These are phyloP conservation scores for Drosophila kanapiae DNA, from an alignment of 1,140 invertebrate species.

Conservation along the genomic window DNA sequence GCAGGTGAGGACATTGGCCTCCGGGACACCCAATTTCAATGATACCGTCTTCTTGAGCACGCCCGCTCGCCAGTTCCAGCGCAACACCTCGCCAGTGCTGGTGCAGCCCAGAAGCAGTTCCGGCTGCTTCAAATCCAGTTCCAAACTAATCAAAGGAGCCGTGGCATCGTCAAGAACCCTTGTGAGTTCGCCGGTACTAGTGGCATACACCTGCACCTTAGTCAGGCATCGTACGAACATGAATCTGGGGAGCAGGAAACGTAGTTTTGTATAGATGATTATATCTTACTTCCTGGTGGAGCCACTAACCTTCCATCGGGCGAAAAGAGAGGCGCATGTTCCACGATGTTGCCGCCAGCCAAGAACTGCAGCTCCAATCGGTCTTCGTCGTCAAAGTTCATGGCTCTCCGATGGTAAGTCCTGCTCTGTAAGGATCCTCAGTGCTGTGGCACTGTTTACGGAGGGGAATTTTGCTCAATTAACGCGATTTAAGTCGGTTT, in stretches of 20 bases:
- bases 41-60: conserved; percentile 81
- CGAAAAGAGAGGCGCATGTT: conserved; percentile 88
- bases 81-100: conserved; percentile 85
- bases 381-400: conserved; percentile 74
- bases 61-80: conserved; percentile 87
- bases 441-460: conserved; percentile 25
- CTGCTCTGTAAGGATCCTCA: not conserved
- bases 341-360: conserved; percentile 88
- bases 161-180: conserved; percentile 86
- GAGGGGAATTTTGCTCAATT: not conserved
- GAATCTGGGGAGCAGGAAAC: conserved; percentile 81
- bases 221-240: conserved; percentile 87
- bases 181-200: conserved; percentile 86
- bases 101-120: conserved; percentile 87
- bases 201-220: conserved; percentile 87
- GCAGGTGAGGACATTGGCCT: conserved; percentile 48
- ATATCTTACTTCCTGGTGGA: conserved; percentile 4
- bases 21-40: conserved; percentile 8
- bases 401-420: conserved; percentile 24
- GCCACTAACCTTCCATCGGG: conserved; percentile 87
- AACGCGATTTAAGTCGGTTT: conserved; percentile 11
- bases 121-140: conserved; percentile 83
- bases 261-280: not conserved
- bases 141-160: conserved; percentile 86
- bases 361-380: conserved; percentile 84